phyloP scores from a whole-genome alignment of 2,888 invertebrate genomes.

The Tipula unca region DNA sequence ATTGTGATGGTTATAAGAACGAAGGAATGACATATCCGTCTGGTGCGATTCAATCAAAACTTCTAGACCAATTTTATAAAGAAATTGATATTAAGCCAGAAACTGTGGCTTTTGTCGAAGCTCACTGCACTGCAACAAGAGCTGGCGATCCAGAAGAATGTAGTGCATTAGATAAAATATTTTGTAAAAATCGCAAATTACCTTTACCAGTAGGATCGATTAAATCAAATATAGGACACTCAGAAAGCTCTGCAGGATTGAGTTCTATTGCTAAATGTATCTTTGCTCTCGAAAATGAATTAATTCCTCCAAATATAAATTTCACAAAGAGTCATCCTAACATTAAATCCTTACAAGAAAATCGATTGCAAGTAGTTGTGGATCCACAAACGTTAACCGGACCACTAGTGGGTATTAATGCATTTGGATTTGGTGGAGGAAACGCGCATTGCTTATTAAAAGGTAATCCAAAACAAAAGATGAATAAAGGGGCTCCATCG shows the following conservation, averaged over 20 bases:
- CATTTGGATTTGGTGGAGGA: constrained; percentile 90
- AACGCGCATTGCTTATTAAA: constrained; percentile 50
- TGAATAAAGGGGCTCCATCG: constrained; percentile 50
- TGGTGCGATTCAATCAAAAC: constrained; percentile 51
- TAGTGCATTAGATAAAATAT: constrained; percentile 68
- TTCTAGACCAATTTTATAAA: constrained; percentile 55
- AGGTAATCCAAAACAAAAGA: constrained; percentile 32
- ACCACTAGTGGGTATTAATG: constrained; percentile 75
- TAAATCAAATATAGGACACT: constrained; percentile 91
- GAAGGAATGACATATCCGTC: constrained; percentile 62
- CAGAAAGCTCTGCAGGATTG: constrained; percentile 77
- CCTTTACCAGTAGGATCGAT: constrained; percentile 82
- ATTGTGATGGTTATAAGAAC: constrained; percentile 69
- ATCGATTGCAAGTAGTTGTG: constrained; percentile 61
- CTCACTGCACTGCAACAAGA: constrained; percentile 74
- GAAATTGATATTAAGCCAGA: constrained; percentile 63
- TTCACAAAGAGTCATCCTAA: constrained; percentile 54
- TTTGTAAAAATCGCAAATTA: constrained; percentile 62
- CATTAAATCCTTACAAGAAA: constrained; percentile 52
- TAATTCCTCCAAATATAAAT: constrained; percentile 81
- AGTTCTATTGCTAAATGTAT: constrained; percentile 75
- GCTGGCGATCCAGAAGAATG: constrained; percentile 92
- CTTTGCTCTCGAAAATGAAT: constrained; percentile 70
- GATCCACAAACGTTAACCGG: constrained; percentile 61
- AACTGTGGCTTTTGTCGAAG: constrained; percentile 70